Evolutionary conservation across 2,113 vertebrate species (phyloP), one percentile per base, ranked within the genome.

Genomic region (Paradoxurus hermaphroditus): DNA sequence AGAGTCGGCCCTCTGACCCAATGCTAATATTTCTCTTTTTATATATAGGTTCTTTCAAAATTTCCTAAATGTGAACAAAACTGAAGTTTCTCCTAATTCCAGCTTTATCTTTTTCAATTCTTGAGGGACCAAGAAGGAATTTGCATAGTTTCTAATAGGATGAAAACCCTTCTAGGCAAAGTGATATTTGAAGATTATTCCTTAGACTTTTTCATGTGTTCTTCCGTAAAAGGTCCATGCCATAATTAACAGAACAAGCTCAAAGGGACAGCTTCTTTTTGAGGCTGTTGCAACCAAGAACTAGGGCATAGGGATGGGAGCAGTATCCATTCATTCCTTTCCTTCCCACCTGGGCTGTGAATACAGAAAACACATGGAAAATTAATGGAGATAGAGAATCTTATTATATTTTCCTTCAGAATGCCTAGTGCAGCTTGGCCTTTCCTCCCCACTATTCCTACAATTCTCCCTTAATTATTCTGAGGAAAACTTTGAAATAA

Each of bases 401-500:
- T 94, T 78, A 62, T 34, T 95, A 75, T 34, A 49, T 34, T 67
- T 94, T 85, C 67, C 68, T 89, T 92, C 68, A 73, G 44, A 92
- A 93, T 84, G 39, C 56, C 41, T n/a, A 29, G n/a, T 19, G 59
- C 21, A 92, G 15, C 44, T 93, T 97, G 67, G 73, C 56, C 75
- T 92, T 97, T 94, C 18, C n/a, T 90, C 59, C 90, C 29, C 19
- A 83, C 21, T 27, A 84, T 65, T 36, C 15, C 63, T 90, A 41
- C 56, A 96, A 51, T 81, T 77, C n/a, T 86, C 81, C 21, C 73
- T 65, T 77, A 83, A 91, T 63, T 39, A 72, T 89, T 96, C 65
- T 65, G 13, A 93, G 5, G 12, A 93, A 92, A 95, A 90, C 59
- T 91, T 86, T n/a, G 62, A 95, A 92, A 77, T 78, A 96, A 93